Base-by-base conservation (phyloP, 2,888 invertebrate species). In the Myopa testacea region DNA sequence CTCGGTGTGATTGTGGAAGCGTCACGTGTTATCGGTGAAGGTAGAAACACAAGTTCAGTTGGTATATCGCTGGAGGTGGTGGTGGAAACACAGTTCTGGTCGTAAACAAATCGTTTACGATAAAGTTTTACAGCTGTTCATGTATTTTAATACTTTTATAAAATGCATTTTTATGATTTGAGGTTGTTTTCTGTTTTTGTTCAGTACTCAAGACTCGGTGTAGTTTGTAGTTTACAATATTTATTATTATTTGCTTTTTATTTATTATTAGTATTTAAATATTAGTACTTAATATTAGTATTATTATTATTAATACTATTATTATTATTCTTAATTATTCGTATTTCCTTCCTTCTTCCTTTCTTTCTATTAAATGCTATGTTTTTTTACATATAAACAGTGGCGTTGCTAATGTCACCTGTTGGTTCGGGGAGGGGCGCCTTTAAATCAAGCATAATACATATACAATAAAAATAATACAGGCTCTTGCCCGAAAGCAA, bases 1-100 rank as follows among this genome's bases (percentile, higher is more conserved):
- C 14, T 50, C 50, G 14, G 50, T 50, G 50, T 50, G 14, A 14
- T 1, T 50, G 50, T 50, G 50, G 14, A 50, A 10, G 14, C 50
- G 14, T 50, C 16, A 14, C 26, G 26, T 65, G 63, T 65, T 37
- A 16, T 65, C 37, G 37, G 63, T 65, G 55, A n/a, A 55, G 63
- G 26, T 76, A 45, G 76, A 76, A 76, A 70, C 69, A 76, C 62
- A 68, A 55, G 52, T 71, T 71, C 16, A 52, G 37, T 50, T 55
- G 26, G 55, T 40, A 55, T 55, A 50, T 52, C 69, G 37, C 71
- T 71, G 71, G 34, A 71, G 71, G 71, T 26, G 26, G 26, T 26
- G 26, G 26, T 71, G 71, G 71, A 71, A 55, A 55, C 55, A 71
- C 55, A 55, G 34, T 55, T 52, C 16, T 65, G 8, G 16, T 40